Evolutionary conservation across 2,113 vertebrate genomes (phyloP), one percentile per base, ranked within the genome.

Genomic region (Peromyscus leucopus): DNA sequence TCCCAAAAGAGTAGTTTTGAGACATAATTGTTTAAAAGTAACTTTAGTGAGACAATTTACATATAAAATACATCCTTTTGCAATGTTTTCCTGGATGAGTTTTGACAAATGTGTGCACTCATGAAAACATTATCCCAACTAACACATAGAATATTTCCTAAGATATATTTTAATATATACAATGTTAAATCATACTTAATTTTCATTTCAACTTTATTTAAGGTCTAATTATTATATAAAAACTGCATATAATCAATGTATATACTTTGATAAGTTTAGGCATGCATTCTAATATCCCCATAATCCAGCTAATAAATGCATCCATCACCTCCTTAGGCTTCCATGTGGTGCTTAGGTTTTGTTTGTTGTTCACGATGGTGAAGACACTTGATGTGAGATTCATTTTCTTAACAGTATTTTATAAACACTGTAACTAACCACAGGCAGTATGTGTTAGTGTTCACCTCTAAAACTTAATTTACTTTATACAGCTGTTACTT

Each of bases 111-210:
- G 2, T 76, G 6, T 78, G 7, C 1, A 69, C 39, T 55, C 79
- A 31, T 74, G 82, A 22, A 55, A 87, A 5, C 33, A 76, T 31
- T 55, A 26, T 90, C 13, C 51, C 33, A 80, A 61, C 51, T 48
- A 75, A 89, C 57, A 84, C 22, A 80, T 9, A 79, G 33, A 75
- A 31, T 19, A 61, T 76, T 89, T 84, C 48, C 78, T 82, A 82
- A 89, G 61, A 71, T 84, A 80, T 57, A 21, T 75, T 71, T 80
- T 91, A 75, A 69, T 71, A 42, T 19, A 87, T 39, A 87, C 92
- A 92, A 63, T 88, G 19, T 28, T 46, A 61, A 13, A 46, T 22
- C 36, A 39, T n/a, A 74, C 39, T 61, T 76, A 55, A 65, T 39
- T 82, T 80, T 59, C 21, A 42, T 61, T 59, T 26, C 7, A 65